Base-by-base conservation (phyloP, 2,113 vertebrate species). In the Campylorhamphus procurvoides region DNA sequence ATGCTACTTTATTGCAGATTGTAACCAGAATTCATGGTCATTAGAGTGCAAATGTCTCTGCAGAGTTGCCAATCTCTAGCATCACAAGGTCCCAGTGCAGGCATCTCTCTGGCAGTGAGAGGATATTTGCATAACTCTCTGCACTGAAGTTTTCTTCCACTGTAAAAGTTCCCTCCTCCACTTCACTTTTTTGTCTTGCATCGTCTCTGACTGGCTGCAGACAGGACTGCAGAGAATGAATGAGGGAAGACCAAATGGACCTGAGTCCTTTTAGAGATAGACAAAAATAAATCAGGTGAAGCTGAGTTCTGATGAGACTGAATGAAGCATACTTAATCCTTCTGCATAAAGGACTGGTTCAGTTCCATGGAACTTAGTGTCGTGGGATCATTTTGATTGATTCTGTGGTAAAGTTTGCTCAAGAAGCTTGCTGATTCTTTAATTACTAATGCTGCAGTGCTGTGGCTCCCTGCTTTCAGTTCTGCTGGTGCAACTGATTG, bases 61-160 rank as follows among this genome's bases (percentile, higher is more conserved):
- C 35, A 4, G 11, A 29, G 37, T 28, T 50, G 17, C 14, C 7
- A 4, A 8, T 47, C 11, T 22, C 23, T 17, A 28, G 59, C 23
- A 24, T 20, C 4, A 0, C 9, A 39, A 35, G n/a, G 35, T 29
- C 27, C 0, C 2, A 69, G 40, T 24, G 37, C 39, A 31, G 17
- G 50, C 22, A 6, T 31, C 5, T 87, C 24, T 18, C 20, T 84
- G 25, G 28, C 73, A 20, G 14, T 0, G 1, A 40, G 37, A 44
- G 24, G 15, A 29, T 42, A 28, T 37, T 53, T 42, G 24, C 84
- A 58, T 42, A 72, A 23, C 31, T 42, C 47, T 56, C 24, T 64
- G 35, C 9, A 1, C 47, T 67, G 12, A 25, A 14, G 23, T 82
- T 68, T 67, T 60, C 35, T 68, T 78, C 66, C 0, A 0, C 19